A percentile compares a stretch with the other conserved stretches of the same genome.
Evolutionary conservation across 2,113 vertebrate species (phyloP).

Genomic region (Otis tarda): DNA sequence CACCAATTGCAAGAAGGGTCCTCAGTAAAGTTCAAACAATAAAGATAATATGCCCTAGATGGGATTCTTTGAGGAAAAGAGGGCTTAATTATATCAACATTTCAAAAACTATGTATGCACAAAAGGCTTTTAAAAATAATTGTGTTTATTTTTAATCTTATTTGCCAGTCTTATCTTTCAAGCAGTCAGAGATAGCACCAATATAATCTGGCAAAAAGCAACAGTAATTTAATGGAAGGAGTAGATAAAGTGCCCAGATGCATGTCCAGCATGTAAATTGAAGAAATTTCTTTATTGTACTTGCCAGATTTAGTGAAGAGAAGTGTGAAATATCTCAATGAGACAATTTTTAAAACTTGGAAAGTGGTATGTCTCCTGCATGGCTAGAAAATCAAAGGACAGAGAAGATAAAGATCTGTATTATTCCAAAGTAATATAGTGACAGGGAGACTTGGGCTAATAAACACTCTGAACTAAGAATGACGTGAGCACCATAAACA

Average conservation of each 20-base stretch:
- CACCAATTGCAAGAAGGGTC: not conserved
- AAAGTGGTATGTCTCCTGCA: not conserved
- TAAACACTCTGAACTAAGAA: conserved; percentile 49
- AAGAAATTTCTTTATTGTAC: conserved; percentile 27
- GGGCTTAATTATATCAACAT: not conserved
- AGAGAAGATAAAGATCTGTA: not conserved
- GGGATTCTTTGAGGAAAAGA: not conserved
- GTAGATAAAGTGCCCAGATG: conserved; percentile 53
- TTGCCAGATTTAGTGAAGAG: conserved; percentile 32
- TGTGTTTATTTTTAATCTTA: conserved; percentile 67
- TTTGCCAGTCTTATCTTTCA: conserved; percentile 56
- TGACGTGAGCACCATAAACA: conserved; percentile 56
- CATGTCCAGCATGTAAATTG: conserved; percentile 61
- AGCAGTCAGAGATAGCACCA: conserved; percentile 51
- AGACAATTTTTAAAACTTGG: conserved; percentile 14
- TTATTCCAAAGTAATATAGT: conserved; percentile 35
- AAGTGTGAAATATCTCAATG: conserved; percentile 29
- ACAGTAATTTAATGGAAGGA: conserved; percentile 56
- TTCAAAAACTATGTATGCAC: conserved; percentile 28
- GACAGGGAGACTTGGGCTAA: conserved; percentile 8
- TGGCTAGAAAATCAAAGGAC: conserved; percentile 14
- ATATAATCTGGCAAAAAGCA: conserved; percentile 62
- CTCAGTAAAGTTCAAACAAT: not conserved
- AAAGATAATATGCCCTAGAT: not conserved
- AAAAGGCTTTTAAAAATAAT: conserved; percentile 61